These are phyloP conservation scores for Kryptolebias marmoratus DNA, from an alignment of 2,113 vertebrate species.

Conservation along the genomic window DNA sequence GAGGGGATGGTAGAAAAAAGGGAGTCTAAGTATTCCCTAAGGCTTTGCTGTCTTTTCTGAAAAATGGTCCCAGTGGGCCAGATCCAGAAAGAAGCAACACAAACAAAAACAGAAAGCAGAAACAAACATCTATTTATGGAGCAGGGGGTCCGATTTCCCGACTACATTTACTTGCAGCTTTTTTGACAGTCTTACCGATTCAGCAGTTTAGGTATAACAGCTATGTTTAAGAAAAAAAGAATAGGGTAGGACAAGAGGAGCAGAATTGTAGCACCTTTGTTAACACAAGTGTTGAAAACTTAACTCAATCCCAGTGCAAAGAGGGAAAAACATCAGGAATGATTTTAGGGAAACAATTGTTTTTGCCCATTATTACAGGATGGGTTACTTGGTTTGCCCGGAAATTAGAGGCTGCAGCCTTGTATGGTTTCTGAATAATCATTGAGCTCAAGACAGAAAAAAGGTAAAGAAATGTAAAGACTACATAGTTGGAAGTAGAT, in stretches of 20 bases:
- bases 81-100: conserved; percentile 64
- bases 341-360: too few relatives aligned
- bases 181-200: conserved; percentile 68
- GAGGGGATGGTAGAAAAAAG: conserved; percentile 26
- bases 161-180: conserved; percentile 56
- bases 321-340: too few relatives aligned
- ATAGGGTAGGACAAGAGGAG: not conserved
- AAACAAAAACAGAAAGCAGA: conserved; percentile 74
- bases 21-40: conserved; percentile 61
- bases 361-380: too few relatives aligned
- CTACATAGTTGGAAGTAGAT: too few relatives aligned
- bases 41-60: conserved; percentile 70
- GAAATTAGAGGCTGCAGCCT: too few relatives aligned
- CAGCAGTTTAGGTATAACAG: conserved; percentile 69
- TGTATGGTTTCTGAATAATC: too few relatives aligned
- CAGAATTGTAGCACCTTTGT: not conserved
- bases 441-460: too few relatives aligned
- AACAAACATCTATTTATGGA: conserved; percentile 78
- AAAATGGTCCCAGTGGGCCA: conserved; percentile 73
- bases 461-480: too few relatives aligned
- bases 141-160: conserved; percentile 66
- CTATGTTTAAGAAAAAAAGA: conserved; percentile 30
- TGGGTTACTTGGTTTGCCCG: too few relatives aligned
- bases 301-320: too few relatives aligned
- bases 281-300: not conserved